Conservation (phyloP, 2,113 vertebrate species). For the Maccullochella peelii region DNA sequence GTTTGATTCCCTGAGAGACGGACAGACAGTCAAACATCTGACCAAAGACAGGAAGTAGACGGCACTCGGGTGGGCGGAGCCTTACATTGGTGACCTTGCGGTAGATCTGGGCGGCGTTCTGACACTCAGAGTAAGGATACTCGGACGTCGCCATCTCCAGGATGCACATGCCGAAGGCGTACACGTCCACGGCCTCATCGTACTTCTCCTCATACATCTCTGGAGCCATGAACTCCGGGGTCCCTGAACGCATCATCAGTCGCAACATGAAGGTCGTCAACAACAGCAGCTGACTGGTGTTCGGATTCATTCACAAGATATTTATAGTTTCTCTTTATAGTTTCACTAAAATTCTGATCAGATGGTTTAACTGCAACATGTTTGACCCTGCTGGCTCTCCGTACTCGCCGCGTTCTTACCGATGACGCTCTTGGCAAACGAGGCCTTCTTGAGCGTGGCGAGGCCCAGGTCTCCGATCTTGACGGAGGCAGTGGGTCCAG, state of each 20-base stretch:
- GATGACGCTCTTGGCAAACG: constrained; percentile 94
- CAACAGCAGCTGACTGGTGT: background rate
- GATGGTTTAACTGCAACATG: too few species aligned
- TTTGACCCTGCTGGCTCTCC: background rate
- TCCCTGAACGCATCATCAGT: constrained; percentile 60
- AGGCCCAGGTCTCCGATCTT: constrained; percentile 95
- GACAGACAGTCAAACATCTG: background rate
- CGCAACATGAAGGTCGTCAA: background rate
- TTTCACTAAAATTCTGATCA: too few species aligned
- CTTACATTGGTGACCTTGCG: constrained; percentile 94
- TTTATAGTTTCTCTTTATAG: too few species aligned
- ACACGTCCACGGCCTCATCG: constrained; percentile 92
- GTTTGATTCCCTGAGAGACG: constrained; percentile 89
- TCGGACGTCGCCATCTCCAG: constrained; percentile 95
- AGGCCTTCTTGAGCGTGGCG: constrained; percentile 92
- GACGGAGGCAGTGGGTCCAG: constrained; percentile 90
- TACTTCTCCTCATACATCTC: constrained; percentile 98
- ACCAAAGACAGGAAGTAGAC: background rate
- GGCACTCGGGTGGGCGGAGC: background rate
- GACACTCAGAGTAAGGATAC: constrained; percentile 93
- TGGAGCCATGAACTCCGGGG: constrained; percentile 95
- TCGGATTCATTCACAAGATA: background rate
- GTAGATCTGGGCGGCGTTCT: constrained; percentile 93
- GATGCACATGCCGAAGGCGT: constrained; percentile 96
- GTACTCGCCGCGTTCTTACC: constrained; percentile 73